Base-by-base conservation (phyloP, 2,888 invertebrate species). In the Cryptus armator region DNA sequence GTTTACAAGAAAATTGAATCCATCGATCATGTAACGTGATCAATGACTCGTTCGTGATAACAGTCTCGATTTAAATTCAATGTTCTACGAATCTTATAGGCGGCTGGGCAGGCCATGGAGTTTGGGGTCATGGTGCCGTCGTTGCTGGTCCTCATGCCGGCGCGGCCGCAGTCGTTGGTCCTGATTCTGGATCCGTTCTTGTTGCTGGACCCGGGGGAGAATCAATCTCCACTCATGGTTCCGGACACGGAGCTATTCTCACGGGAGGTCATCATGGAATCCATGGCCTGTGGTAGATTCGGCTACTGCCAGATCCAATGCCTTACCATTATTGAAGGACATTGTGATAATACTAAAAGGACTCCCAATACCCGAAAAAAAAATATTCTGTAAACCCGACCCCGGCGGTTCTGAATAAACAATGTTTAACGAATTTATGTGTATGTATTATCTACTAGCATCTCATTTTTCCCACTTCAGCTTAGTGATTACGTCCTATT, bases 131-230 rank as follows among this genome's bases (percentile, higher is more conserved):
- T 19, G 76, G 74, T 2, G 84, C 85, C 0, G 83, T 87, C 3
- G 86, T 90, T 0, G 64, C 89, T 14, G 89, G 88, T 9, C 88
- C 89, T 3, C 72, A 53, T 16, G 86, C 83, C 0, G 85, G 82
- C 29, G 48, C 77, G 29, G 74, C 84, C 5, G 85, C 86, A 16
- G 77, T 87, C 6, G 64, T 86, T 46, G 87, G 87, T 68, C 83
- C 86, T 29, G 71, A 84, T 46, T 59, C 82, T n/a, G 86, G 86
- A 24, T 83, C 87, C 9, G 87, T 85, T n/a, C 78, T 87, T 51
- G 84, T 87, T 51, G 81, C 88, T 67, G 87, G 88, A 74, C 88
- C 88, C 7, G 85, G 84, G 12, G 88, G 88, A 5, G 86, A 83
- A 59, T 77, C 85, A 4, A 86, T 89, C 56, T 87, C 88, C 10